Conservation (phyloP, 2,888 invertebrate genomes). For the Epinotia nisella region DNA sequence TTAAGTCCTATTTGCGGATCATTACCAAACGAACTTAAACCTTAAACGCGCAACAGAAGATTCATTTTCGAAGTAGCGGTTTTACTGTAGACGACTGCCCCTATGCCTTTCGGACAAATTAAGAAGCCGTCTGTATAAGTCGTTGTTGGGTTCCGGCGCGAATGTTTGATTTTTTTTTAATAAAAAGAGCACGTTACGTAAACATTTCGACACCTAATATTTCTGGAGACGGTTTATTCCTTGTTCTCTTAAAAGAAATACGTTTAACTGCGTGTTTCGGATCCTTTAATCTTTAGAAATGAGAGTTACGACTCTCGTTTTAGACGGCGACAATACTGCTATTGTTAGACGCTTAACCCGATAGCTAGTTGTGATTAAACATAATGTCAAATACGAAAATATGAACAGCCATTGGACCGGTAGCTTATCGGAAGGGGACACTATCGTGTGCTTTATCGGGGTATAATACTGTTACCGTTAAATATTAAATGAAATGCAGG, state of each 20-base stretch:
- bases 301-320: slow-evolving; percentile 42
- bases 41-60: slow-evolving; percentile 26
- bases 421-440: slow-evolving; percentile 46
- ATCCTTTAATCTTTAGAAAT: slow-evolving; percentile 33
- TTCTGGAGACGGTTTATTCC: slow-evolving; percentile 31
- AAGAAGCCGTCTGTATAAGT: slow-evolving; percentile 63
- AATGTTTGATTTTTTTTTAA: slow-evolving; percentile 56
- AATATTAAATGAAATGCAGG: slow-evolving; percentile 63
- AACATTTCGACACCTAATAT: slow-evolving; percentile 42
- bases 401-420: slow-evolving; percentile 38
- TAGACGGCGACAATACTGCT: slow-evolving; percentile 39
- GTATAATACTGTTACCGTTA: slow-evolving; percentile 56
- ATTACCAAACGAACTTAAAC: slow-evolving; percentile 25
- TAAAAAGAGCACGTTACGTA: slow-evolving; percentile 38
- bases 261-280: slow-evolving; percentile 36
- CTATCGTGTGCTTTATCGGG: slow-evolving; percentile 45
- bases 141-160: slow-evolving; percentile 64
- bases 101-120: slow-evolving; percentile 60
- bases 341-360: slow-evolving; percentile 41
- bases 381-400: slow-evolving; percentile 43
- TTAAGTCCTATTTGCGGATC: slow-evolving; percentile 44
- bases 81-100: slow-evolving; percentile 37
- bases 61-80: slow-evolving; percentile 26
- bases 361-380: slow-evolving; percentile 42
- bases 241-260: slow-evolving; percentile 38